These are phyloP conservation scores for Tenodera sinensis DNA, from an alignment of 2,888 invertebrate genomes.

Conservation along the genomic window DNA sequence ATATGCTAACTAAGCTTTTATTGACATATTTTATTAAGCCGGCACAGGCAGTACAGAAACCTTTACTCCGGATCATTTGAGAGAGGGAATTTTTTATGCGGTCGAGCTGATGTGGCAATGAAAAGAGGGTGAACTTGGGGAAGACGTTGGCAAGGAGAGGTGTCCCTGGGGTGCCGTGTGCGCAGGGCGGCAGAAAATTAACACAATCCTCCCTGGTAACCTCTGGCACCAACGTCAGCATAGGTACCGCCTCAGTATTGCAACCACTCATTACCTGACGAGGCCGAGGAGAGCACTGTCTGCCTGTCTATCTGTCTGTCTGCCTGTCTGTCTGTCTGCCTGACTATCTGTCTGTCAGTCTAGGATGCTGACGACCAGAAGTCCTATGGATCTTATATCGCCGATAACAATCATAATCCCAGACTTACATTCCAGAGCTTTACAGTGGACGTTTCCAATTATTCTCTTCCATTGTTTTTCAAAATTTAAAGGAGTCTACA, in stretches of 20 bases:
- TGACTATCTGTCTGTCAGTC: no score
- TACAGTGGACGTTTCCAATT: no score
- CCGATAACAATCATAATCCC: no score
- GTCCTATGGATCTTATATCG: no score
- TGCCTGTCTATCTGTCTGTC: no score
- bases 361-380: no score
- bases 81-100: neutral
- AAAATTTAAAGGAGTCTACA: no score
- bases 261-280: neutral
- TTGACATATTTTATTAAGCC: neutral
- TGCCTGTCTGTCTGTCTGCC: no score
- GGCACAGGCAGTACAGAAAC: neutral
- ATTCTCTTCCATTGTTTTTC: no score
- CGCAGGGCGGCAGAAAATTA: conserved; percentile 76
- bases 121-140: conserved; percentile 36
- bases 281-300: no score
- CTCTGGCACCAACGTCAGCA: neutral
- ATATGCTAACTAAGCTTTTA: neutral
- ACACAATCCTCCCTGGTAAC: conserved; percentile 44
- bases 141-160: conserved; percentile 48
- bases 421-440: no score
- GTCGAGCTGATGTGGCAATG: neutral
- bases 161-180: conserved; percentile 64
- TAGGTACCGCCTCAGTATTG: neutral
- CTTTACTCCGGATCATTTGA: neutral